phyloP scores from a whole-genome alignment of 2,797 vertebrate species.

The Pagetopsis macropterus region DNA sequence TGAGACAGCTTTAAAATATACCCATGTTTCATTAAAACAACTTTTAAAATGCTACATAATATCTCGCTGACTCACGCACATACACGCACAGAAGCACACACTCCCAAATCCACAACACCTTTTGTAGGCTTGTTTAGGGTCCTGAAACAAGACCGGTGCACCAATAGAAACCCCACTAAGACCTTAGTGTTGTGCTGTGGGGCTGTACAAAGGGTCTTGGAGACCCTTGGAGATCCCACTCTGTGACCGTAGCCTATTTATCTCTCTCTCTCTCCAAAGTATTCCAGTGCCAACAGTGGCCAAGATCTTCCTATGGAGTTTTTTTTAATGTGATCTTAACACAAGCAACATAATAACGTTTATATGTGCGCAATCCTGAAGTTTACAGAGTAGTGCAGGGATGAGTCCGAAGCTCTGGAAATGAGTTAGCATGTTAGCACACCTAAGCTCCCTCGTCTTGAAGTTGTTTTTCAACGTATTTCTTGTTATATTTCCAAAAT shows the following conservation, averaged over 20 bases:
- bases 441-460: too few species aligned
- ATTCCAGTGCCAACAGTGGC: constrained; percentile 37
- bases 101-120: constrained; percentile 41
- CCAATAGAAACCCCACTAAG: constrained; percentile 45
- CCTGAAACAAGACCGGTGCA: constrained; percentile 67
- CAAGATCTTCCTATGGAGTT: constrained; percentile 14
- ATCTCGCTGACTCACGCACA: constrained; percentile 43
- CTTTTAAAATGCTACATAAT: constrained; percentile 73
- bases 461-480: too few species aligned
- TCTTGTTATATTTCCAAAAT: too few species aligned
- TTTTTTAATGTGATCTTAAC: constrained; percentile 23
- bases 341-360: constrained; percentile 14
- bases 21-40: constrained; percentile 46
- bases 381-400: neutral
- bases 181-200: constrained; percentile 62
- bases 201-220: constrained; percentile 59
- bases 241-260: constrained; percentile 33
- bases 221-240: constrained; percentile 61
- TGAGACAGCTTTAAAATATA: constrained; percentile 63
- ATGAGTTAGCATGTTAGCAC: too few species aligned
- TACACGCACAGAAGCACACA: constrained; percentile 43
- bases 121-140: constrained; percentile 71
- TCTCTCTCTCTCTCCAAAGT: constrained; percentile 30
- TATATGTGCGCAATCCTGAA: constrained; percentile 29
- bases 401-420: too few species aligned